Conservation (phyloP, 1,140 invertebrate species). For the Sycobia sp. region DNA sequence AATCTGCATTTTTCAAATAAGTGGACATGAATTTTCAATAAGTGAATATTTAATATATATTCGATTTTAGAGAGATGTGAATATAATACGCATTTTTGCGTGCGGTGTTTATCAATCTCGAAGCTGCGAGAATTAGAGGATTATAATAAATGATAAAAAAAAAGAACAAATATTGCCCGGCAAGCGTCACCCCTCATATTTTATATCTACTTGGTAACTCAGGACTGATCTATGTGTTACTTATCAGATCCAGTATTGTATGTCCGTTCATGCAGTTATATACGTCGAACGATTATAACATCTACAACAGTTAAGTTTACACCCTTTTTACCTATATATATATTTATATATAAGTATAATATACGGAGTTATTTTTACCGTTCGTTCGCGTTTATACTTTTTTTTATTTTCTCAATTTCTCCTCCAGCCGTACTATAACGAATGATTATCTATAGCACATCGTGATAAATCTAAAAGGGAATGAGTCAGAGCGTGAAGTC, state of each 20-base stretch:
- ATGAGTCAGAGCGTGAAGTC: too few species aligned
- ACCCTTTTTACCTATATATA: background rate
- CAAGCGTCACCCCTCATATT: constrained; percentile 25
- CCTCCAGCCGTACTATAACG: too few species aligned
- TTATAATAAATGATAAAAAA: too few species aligned
- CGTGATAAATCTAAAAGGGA: constrained; percentile 17
- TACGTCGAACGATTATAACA: constrained; percentile 38
- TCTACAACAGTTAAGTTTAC: constrained; percentile 33
- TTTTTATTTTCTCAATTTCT: background rate
- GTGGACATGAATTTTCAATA: too few species aligned
- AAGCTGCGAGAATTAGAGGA: too few species aligned
- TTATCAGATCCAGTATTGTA: too few species aligned
- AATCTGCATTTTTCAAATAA: too few species aligned
- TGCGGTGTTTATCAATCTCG: too few species aligned
- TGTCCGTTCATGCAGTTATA: constrained; percentile 29
- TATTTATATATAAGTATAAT: background rate
- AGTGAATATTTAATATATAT: too few species aligned
- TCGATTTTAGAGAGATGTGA: too few species aligned
- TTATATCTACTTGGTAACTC: background rate
- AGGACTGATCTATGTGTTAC: too few species aligned
- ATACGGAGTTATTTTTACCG: background rate
- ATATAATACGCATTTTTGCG: too few species aligned
- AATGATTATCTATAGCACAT: constrained; percentile 18
- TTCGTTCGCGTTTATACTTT: background rate
- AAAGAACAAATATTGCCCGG: background rate